Percentiles rank a stretch among this genome's conserved stretches.
Conservation (phyloP, 2,888 invertebrate genomes). For the Andrena minutula region DNA sequence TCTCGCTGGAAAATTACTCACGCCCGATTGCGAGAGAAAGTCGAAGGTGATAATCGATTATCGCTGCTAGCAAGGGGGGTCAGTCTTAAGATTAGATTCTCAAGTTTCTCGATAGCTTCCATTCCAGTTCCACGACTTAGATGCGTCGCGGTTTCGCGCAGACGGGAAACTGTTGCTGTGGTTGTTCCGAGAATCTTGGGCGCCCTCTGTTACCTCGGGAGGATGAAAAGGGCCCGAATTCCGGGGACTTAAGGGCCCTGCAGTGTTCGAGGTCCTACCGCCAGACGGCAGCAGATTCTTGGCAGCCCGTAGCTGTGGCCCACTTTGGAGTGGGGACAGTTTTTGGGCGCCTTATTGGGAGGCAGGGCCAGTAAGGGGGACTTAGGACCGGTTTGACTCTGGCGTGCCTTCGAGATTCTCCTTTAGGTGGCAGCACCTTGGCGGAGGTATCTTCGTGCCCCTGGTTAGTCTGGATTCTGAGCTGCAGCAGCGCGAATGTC, state of each 20-base stretch:
- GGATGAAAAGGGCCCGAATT: constrained; percentile 30
- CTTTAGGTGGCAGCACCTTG: constrained; percentile 75
- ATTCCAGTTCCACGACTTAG: background rate
- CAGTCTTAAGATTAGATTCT: constrained; percentile 53
- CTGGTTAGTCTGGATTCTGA: constrained; percentile 61
- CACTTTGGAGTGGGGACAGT: constrained; percentile 35
- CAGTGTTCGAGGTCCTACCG: constrained; percentile 70
- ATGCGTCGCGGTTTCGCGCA: background rate
- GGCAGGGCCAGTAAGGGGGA: constrained; percentile 4
- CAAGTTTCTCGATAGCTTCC: constrained; percentile 28
- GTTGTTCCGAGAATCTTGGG: background rate
- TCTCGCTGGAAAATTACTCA: constrained; percentile 66
- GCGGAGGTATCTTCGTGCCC: constrained; percentile 17
- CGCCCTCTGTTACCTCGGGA: constrained; percentile 35
- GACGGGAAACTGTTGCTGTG: background rate
- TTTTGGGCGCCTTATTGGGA: constrained; percentile 54
- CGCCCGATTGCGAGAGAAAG: constrained; percentile 48
- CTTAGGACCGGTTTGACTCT: constrained; percentile 56
- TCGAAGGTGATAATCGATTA: constrained; percentile 47
- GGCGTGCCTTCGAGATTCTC: constrained; percentile 27
- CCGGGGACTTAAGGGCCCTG: constrained; percentile 43
- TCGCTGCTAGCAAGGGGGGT: constrained; percentile 20
- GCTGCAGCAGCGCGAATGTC: constrained; percentile 52
- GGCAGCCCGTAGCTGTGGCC: constrained; percentile 31
- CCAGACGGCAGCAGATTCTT: constrained; percentile 80